Evolutionary conservation across 2,888 invertebrate species (phyloP).

Genomic region (Falcaria lacertinaria): DNA sequence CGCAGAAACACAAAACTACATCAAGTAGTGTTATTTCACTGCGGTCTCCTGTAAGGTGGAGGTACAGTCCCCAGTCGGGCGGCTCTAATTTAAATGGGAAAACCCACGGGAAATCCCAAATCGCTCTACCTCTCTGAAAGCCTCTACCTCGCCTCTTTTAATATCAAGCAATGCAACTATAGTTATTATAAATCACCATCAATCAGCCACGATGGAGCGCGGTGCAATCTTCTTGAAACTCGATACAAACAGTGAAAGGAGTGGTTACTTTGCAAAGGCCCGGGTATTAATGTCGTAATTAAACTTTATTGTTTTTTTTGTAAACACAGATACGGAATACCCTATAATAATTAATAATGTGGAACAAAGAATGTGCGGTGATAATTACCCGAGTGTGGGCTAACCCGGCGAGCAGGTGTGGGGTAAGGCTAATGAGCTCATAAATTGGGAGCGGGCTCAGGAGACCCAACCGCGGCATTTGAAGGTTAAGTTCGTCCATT

Average conservation of each 20-base stretch:
- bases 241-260: neutral
- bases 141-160: no score
- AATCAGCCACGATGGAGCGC: neutral
- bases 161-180: no score
- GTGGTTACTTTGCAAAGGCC: constrained; percentile 4
- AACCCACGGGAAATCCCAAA: no score
- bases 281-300: constrained; percentile 30
- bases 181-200: neutral
- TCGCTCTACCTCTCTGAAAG: no score
- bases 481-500: constrained; percentile 25
- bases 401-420: constrained; percentile 30
- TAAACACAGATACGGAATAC: constrained; percentile 23
- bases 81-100: no score
- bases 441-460: constrained; percentile 33
- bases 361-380: constrained; percentile 40
- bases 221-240: neutral
- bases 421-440: constrained; percentile 35
- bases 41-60: no score
- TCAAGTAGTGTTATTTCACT: no score
- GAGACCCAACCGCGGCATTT: constrained; percentile 21
- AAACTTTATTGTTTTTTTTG: constrained; percentile 40
- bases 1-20: no score
- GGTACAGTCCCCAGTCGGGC: no score
- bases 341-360: constrained; percentile 47
- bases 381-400: constrained; percentile 29